Evolutionary conservation across 2,888 invertebrate genomes (phyloP).

Genomic region (Gonocerus acuteangulatus): DNA sequence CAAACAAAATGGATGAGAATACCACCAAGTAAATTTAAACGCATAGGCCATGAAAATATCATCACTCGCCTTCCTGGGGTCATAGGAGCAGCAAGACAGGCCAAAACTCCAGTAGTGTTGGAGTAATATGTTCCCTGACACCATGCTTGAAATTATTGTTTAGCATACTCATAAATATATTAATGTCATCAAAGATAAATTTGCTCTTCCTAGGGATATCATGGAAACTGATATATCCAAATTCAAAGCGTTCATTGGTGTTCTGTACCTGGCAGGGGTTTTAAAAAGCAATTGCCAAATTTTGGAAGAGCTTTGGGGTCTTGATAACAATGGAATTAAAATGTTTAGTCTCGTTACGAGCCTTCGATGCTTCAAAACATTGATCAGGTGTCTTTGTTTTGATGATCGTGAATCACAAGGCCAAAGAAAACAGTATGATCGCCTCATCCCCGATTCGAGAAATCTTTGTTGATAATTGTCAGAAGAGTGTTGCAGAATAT

Average conservation of each 20-base stretch:
- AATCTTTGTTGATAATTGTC: conserved; percentile 40
- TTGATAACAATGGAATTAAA: conserved; percentile 39
- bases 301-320: conserved; percentile 38
- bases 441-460: conserved; percentile 38
- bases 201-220: conserved; percentile 34
- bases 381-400: conserved; percentile 4
- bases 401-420: not conserved
- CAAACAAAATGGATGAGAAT: conserved; percentile 34
- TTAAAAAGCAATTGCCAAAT: conserved; percentile 30
- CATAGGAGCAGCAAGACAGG: too few species aligned
- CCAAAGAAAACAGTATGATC: conserved; percentile 26
- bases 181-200: conserved; percentile 33
- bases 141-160: conserved; percentile 37
- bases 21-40: conserved; percentile 17
- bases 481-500: conserved; percentile 34
- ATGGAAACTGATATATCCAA: conserved; percentile 33
- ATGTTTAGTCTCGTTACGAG: conserved; percentile 39
- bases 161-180: conserved; percentile 39
- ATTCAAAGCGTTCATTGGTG: conserved; percentile 35
- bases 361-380: conserved; percentile 37
- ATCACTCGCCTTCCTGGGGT: conserved; percentile 31
- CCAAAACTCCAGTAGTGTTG: conserved; percentile 28
- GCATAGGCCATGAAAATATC: conserved; percentile 25
- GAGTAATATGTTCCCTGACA: conserved; percentile 34
- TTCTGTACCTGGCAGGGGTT: conserved; percentile 29